Base-by-base conservation (phyloP, 2,888 invertebrate species). In the Oligia latruncula region DNA sequence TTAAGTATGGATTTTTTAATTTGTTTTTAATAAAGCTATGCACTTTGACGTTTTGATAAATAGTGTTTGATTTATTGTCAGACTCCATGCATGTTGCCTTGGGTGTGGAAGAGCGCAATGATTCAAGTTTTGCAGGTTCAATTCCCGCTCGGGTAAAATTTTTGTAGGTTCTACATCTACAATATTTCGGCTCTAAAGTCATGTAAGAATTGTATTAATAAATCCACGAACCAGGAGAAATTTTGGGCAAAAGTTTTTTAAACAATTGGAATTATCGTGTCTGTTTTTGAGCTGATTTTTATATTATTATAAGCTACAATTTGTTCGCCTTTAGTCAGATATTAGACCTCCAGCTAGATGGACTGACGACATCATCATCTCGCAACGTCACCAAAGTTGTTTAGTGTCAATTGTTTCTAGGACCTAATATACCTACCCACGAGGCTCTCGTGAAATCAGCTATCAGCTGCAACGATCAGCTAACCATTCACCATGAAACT, bases 401-500 rank as follows among this genome's bases (percentile, higher is more conserved):
- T 20, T 20, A 55, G 2, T 17, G 40, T 74, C n/a, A 23, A 55
- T 67, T 67, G 3, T 68, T 78, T 55, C 11, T 29, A 81, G 11
- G 20, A 20, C 20, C 55, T 52, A 17, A 29, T 20, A 29, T 29
- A 6, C 23, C 5, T 52, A 72, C 40, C 20, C 15, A 72, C 29
- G 35, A 35, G 60, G 13, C 3, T n/a, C 58, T 65, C 15, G 35
- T 58, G 49, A 40, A 49, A n/a, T n/a, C 60, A 17, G 58, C 35
- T 85, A 73, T 85, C 62, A 70, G 58, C 15, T 55, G 40, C 23
- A 35, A 23, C 49, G 43, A 86, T 74, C 82, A 64, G 62, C 29
- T 46, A 65, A 46, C 64, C 86, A 72, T 46, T 29, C 71, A 86
- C 77, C 87, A 64, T 86, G 83, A 82, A 66, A 62, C 29, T 13